phyloP scores from a whole-genome alignment of 1,140 invertebrate species.

The Drosophila persimilis region DNA sequence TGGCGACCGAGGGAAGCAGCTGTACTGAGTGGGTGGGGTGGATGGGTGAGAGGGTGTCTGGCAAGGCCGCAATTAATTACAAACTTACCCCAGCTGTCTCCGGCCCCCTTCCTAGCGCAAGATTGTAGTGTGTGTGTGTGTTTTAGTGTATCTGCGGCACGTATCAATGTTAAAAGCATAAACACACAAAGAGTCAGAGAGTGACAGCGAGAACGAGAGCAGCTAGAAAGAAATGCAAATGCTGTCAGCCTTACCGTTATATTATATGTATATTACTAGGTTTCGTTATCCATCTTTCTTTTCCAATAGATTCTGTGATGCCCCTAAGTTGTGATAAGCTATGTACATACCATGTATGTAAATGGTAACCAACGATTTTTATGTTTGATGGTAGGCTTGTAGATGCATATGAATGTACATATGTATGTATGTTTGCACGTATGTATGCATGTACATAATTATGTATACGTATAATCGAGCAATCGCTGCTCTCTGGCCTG shows the following conservation, averaged over 20 bases:
- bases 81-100: constrained; percentile 72
- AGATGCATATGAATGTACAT: too few species aligned
- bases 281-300: constrained; percentile 39
- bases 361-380: background rate
- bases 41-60: constrained; percentile 26
- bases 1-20: background rate
- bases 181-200: constrained; percentile 47
- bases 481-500: too few species aligned
- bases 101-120: constrained; percentile 17
- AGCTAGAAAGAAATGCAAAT: constrained; percentile 34
- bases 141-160: constrained; percentile 62
- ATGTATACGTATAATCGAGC: too few species aligned
- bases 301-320: constrained; percentile 34
- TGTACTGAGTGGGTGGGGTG: background rate
- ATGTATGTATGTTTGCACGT: too few species aligned
- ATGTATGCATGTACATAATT: too few species aligned
- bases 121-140: constrained; percentile 18
- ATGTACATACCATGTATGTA: too few species aligned
- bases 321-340: too few species aligned
- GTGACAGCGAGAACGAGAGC: constrained; percentile 11
- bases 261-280: background rate
- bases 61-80: constrained; percentile 79
- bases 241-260: constrained; percentile 31
- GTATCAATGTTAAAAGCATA: constrained; percentile 78
- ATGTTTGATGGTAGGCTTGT: too few species aligned